These are phyloP conservation scores for Aramus guarauna DNA, from an alignment of 2,113 vertebrate genomes.

Conservation along the genomic window DNA sequence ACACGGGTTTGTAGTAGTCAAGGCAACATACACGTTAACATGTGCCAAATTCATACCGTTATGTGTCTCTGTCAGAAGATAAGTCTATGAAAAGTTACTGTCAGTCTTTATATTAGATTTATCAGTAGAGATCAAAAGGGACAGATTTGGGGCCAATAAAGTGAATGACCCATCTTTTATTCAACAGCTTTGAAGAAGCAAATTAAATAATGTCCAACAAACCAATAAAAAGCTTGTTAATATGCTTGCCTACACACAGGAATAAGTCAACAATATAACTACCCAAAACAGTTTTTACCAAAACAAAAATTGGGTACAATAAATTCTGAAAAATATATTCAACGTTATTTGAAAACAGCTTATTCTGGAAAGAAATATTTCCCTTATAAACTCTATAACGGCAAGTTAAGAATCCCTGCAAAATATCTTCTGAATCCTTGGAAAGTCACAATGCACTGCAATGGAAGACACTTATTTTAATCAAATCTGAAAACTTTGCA, in stretches of 20 bases:
- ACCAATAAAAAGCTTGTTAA: background rate
- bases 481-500: background rate
- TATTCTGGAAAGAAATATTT: background rate
- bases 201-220: background rate
- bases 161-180: background rate
- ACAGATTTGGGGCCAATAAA: background rate
- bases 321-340: background rate
- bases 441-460: background rate
- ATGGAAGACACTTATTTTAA: background rate
- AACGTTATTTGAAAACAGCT: background rate
- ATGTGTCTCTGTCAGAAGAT: background rate
- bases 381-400: background rate
- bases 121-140: background rate
- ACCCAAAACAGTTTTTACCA: background rate
- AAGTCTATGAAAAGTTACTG: background rate
- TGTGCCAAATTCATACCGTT: background rate
- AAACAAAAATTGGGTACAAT: background rate
- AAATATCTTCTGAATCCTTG: background rate
- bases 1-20: background rate
- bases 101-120: background rate
- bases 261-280: background rate
- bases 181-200: background rate
- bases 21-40: background rate
- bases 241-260: background rate
- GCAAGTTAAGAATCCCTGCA: background rate